Evolutionary conservation across 2,113 vertebrate genomes (phyloP).

Genomic region (Ammodytes marinus): DNA sequence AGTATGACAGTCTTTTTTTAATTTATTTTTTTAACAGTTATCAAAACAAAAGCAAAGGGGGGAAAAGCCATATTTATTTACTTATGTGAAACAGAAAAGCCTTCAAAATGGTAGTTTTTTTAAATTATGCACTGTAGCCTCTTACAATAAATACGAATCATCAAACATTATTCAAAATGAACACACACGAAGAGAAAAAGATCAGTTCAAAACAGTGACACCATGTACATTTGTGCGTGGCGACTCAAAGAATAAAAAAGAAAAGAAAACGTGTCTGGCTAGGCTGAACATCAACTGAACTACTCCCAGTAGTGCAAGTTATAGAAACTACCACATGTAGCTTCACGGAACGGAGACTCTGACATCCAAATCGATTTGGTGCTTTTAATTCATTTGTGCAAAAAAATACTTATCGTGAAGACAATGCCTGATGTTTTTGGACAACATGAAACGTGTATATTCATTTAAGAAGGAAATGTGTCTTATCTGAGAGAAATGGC

Average conservation of each 20-base stretch:
- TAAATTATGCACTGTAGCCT: slow-evolving; percentile 79
- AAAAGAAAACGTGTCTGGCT: slow-evolving; percentile 61
- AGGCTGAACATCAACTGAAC: slow-evolving; percentile 69
- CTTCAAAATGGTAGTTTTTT: slow-evolving; percentile 74
- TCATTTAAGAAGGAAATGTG: slow-evolving; percentile 44
- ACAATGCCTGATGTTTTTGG: slow-evolving; percentile 33
- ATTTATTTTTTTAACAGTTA: slow-evolving; percentile 51
- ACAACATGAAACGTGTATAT: slow-evolving; percentile 41
- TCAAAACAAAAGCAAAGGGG: slow-evolving; percentile 64
- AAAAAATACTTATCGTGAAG: slow-evolving; percentile 75
- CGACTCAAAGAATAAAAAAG: slow-evolving; percentile 42
- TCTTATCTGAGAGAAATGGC: slow-evolving; percentile 29
- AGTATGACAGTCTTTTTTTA: slow-evolving; percentile 44
- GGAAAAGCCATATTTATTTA: slow-evolving; percentile 64
- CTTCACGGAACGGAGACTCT: slow-evolving; percentile 65
- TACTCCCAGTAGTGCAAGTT: slow-evolving; percentile 81
- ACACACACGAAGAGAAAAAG: slow-evolving; percentile 70
- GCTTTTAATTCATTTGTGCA: slow-evolving; percentile 73
- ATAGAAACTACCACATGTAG: slow-evolving; percentile 67
- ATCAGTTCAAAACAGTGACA: slow-evolving; percentile 73
- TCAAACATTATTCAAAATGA: slow-evolving; percentile 79
- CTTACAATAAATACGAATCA: slow-evolving; percentile 85
- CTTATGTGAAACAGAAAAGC: slow-evolving; percentile 76
- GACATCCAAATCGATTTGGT: slow-evolving; percentile 68
- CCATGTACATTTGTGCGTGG: slow-evolving; percentile 77